Evolutionary conservation across 2,113 vertebrate species (phyloP).

Genomic region (sheep (Ovis aries)): ARS-UI_Ramb_v3.0 NC_056066.1:77367001-77367500

Average conservation of each 20-base stretch:
- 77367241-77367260: constrained; percentile 15
- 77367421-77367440: constrained; percentile 18
- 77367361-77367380: constrained; percentile 27
- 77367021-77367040: constrained; percentile 42
- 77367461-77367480: background rate
- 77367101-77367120: constrained; percentile 62
- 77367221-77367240: constrained; percentile 7
- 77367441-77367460: background rate
- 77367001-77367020: constrained; percentile 11
- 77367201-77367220: constrained; percentile 31
- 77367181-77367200: constrained; percentile 53
- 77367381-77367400: background rate
- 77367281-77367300: constrained; percentile 50
- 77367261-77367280: constrained; percentile 27
- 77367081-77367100: constrained; percentile 58
- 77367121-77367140: constrained; percentile 36
- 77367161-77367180: constrained; percentile 50
- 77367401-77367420: background rate
- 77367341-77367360: background rate
- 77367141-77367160: constrained; percentile 61
- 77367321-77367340: constrained; percentile 34
- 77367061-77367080: constrained; percentile 59
- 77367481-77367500: background rate
- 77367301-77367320: constrained; percentile 51
- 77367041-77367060: constrained; percentile 46